phyloP scores from a whole-genome alignment of 2,888 invertebrate species.

The Ormia ochracea region DNA sequence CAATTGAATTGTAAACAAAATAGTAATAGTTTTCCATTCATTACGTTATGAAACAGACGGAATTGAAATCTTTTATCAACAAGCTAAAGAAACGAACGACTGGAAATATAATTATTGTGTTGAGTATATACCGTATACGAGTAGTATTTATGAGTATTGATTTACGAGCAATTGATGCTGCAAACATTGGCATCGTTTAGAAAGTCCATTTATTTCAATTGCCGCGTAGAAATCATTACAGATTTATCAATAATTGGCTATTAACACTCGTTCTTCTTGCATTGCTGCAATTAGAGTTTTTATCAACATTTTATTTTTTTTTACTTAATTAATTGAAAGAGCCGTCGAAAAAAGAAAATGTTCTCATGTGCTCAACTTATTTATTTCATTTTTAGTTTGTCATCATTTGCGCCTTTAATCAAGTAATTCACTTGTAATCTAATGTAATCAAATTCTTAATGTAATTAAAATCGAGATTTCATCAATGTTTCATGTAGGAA shows the following conservation, averaged over 20 bases:
- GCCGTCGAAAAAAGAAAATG: conserved; percentile 13
- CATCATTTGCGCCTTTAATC: neutral
- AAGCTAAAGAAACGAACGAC: no score
- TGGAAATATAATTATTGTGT: no score
- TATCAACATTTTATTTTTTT: neutral
- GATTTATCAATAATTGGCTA: conserved; percentile 56
- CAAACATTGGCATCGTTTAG: conserved; percentile 19
- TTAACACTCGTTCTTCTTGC: conserved; percentile 43
- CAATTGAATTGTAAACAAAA: no score
- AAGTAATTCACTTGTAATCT: conserved; percentile 21
- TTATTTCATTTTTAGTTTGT: neutral
- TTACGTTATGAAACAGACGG: no score
- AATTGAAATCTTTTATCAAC: no score
- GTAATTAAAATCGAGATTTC: conserved; percentile 40
- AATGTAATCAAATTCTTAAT: conserved; percentile 35
- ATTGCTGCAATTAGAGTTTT: no score
- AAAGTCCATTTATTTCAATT: conserved; percentile 28
- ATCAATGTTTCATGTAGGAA: neutral
- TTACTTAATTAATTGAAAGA: conserved; percentile 13
- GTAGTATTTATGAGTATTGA: no score
- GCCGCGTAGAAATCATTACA: conserved; percentile 45
- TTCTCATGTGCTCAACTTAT: neutral
- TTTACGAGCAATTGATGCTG: conserved; percentile 22
- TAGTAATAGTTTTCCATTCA: no score
- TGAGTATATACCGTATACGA: no score